Evolutionary conservation across 2,797 vertebrate species (phyloP).

Genomic region (Microhierax caerulescens): DNA sequence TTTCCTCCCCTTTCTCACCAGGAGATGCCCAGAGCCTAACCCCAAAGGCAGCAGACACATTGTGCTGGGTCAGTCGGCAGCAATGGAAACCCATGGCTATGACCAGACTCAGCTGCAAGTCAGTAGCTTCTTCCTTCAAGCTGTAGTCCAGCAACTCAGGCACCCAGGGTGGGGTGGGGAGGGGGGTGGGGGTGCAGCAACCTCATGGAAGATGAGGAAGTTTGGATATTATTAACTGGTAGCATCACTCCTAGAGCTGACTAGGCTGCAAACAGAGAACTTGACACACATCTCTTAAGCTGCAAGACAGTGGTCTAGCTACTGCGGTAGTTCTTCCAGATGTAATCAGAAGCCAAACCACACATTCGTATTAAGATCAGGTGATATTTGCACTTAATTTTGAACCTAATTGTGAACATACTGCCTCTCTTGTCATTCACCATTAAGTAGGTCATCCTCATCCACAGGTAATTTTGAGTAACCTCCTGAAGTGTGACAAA

Average conservation of each 20-base stretch:
- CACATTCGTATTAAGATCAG: not conserved
- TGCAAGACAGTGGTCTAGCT: not conserved
- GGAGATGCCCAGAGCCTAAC: not conserved
- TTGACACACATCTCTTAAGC: not conserved
- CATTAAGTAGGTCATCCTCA: not conserved
- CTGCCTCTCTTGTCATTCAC: not conserved
- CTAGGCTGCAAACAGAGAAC: not conserved
- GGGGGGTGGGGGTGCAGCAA: not conserved
- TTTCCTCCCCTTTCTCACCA: not conserved
- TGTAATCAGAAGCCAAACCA: not conserved
- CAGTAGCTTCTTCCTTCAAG: not conserved
- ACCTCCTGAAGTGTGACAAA: not conserved
- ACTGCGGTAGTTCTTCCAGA: not conserved
- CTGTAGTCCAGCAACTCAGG: not conserved
- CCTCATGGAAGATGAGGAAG: not conserved
- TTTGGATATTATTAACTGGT: not conserved
- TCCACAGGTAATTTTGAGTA: not conserved
- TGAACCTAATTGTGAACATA: not conserved
- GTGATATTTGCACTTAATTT: not conserved
- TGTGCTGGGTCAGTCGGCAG: not conserved
- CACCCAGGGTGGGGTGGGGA: not conserved
- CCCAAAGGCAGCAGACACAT: not conserved
- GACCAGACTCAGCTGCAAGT: not conserved
- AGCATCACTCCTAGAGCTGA: not conserved
- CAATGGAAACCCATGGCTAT: not conserved